Base-by-base conservation (phyloP, 1,140 invertebrate species). In the Drosophila pallidifrons region DNA sequence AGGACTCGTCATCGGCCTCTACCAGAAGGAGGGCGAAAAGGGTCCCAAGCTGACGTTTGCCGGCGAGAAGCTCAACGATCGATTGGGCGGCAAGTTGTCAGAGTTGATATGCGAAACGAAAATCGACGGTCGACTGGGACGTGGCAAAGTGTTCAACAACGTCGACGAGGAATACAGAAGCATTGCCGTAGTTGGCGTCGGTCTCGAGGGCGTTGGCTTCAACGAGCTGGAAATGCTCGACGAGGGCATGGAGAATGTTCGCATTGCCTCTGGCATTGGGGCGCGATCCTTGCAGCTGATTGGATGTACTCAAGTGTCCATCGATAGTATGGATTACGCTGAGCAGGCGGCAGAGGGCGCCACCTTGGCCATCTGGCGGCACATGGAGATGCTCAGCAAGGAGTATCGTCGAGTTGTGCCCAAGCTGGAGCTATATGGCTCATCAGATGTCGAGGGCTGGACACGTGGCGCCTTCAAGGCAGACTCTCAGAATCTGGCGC, bases 401-500 rank as follows among this genome's bases (percentile, higher is more conserved):
- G 92, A 94, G 20, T 91, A 94, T 30, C 92, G 91, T 59, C 94
- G 93, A 57, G 79, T 87, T 0, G 83, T 92, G 5, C 91, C 94
- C 6, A 92, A 91, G 5, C 79, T 95, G 3, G 86, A 93, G 59
- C 71, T 94, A 7, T 93, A 81, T 47, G 92, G 93, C 77, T 75
- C 86, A 10, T 4, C 79, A 8, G 92, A 93, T 46, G 70, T 92
- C 11, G 92, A 93, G 20, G 93, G 95, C 52, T 98, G 97, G 97
- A 93, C 93, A 13, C 86, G 94, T 82, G 98, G 98, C 1, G 64
- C 93, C 16, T 93, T 95, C 5, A 95, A 97, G 91, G 96, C 96
- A 0, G 94, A 96, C 51, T 95, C 96, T 0, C 98, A 99, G 93
- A 98, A 98, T 91, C 94, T 97, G 85, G 96, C 97, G 1, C 93